Conservation (phyloP, 2,888 invertebrate species). For the Thelaira solivaga region DNA sequence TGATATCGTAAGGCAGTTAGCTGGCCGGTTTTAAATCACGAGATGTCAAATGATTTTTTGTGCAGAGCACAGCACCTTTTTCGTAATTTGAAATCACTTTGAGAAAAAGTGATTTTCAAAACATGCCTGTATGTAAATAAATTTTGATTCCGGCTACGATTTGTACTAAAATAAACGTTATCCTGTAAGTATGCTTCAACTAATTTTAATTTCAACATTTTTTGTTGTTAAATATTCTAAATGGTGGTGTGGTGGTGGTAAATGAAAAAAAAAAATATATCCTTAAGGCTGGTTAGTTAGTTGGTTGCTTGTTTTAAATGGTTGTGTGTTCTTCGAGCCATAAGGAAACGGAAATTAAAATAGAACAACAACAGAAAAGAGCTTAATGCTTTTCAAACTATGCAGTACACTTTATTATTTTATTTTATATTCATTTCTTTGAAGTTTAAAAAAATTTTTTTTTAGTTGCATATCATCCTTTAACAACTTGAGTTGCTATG, state of each 20-base stretch:
- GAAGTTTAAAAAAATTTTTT: conserved; percentile 5
- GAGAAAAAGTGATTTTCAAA: too few species aligned
- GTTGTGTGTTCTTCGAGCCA: conserved; percentile 2
- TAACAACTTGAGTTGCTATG: conserved; percentile 1
- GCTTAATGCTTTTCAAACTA: conserved; percentile 12
- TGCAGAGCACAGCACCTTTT: too few species aligned
- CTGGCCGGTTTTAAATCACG: too few species aligned
- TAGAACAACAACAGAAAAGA: conserved; percentile 9
- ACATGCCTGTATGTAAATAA: neutral
- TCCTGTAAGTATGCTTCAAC: neutral
- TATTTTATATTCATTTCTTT: conserved; percentile 1
- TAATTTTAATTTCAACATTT: neutral
- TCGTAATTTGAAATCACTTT: too few species aligned
- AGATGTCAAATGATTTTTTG: too few species aligned
- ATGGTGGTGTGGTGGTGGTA: neutral
- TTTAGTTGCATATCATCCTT: conserved; percentile 4
- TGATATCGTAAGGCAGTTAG: too few species aligned
- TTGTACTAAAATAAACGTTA: neutral
- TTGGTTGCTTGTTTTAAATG: neutral
- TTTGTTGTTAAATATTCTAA: too few species aligned
- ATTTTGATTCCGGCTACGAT: neutral
- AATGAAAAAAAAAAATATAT: neutral
- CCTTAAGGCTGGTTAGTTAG: neutral
- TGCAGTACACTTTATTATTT: conserved; percentile 32
- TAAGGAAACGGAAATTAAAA: conserved; percentile 43